Base-by-base conservation (phyloP, 2,113 vertebrate species). In the Aptenodytes patagonicus region DNA sequence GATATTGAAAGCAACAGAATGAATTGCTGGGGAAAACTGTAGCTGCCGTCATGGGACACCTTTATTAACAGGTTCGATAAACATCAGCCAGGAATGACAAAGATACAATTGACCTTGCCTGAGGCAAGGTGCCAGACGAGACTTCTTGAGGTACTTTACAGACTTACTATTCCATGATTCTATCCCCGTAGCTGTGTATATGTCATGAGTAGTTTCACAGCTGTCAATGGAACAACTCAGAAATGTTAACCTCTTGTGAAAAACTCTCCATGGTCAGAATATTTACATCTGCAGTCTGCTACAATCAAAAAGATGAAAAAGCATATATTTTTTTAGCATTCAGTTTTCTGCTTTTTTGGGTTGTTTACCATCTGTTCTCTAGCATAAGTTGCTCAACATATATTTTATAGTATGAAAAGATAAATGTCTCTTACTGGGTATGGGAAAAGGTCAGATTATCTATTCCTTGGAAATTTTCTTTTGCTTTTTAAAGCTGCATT, bases 91-190 rank as follows among this genome's bases (percentile, higher is more conserved):
- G 40, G 17, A 96, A 77, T 76, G 20, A 72, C 52, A 92, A 66
- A 88, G 82, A 65, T 77, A 76, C 76, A 94, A 83, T 76, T 85
- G 79, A 83, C 82, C 78, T 94, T 90, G 47, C 86, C 36, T 76
- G 75, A 90, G 88, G 52, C 62, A 86, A 61, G 32, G 40, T 83
- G 71, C 61, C 84, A 93, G 73, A 51, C 0, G 17, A 87, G 42
- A 70, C 19, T 80, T 61, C 76, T 57, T 7, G 3, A 64, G 44
- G 13, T 83, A 9, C 57, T 83, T 72, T 61, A 36, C 34, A 77
- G 68, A 9, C n/a, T 91, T 69, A 46, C 32, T 92, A 14, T 47
- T 80, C 79, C 36, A 24, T 25, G 34, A 54, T 44, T 95, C 31
- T 65, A 10, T 69, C 71, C 40, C 34, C 0, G 0, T 80, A 86